A percentile compares a stretch with the other conserved stretches of the same genome.
phyloP scores from a whole-genome alignment of 2,797 vertebrate species.

The Danio choprae region DNA sequence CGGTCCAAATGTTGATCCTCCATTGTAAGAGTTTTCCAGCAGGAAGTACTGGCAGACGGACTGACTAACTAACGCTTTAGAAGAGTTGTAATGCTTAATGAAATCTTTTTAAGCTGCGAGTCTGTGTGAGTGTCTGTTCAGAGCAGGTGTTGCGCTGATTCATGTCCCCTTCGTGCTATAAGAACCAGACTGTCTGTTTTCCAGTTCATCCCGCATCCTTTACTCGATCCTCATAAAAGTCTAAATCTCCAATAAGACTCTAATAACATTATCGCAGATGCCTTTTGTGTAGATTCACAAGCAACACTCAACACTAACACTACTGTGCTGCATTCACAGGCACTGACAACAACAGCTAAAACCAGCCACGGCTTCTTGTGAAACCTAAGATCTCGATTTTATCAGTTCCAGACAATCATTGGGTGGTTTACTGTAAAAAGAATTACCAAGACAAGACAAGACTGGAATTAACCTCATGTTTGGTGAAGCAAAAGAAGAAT shows the following conservation, averaged over 20 bases:
- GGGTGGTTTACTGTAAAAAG: not conserved
- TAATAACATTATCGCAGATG: not conserved
- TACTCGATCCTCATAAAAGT: not conserved
- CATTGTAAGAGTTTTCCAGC: not conserved
- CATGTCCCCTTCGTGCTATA: not conserved
- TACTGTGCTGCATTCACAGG: not conserved
- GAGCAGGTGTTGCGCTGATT: constrained; percentile 36
- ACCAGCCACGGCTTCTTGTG: not conserved
- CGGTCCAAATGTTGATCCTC: not conserved
- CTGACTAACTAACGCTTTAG: constrained; percentile 30
- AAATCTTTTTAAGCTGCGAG: constrained; percentile 39
- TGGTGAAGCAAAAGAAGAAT: constrained; percentile 36
- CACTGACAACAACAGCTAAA: not conserved
- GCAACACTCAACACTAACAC: constrained; percentile 13
- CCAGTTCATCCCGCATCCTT: not conserved
- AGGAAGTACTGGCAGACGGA: constrained; percentile 16
- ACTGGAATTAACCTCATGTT: constrained; percentile 44
- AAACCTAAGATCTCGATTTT: not conserved
- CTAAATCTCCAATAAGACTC: not conserved
- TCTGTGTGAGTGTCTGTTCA: constrained; percentile 29
- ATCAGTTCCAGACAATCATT: constrained; percentile 5
- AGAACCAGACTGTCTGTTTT: constrained; percentile 15
- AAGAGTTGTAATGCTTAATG: constrained; percentile 25
- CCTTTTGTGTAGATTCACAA: not conserved
- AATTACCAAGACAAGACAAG: constrained; percentile 10